Percentiles rank a stretch among this genome's conserved stretches.
Evolutionary conservation across 2,113 vertebrate species (phyloP).

Genomic region (Anas platyrhynchos): DNA sequence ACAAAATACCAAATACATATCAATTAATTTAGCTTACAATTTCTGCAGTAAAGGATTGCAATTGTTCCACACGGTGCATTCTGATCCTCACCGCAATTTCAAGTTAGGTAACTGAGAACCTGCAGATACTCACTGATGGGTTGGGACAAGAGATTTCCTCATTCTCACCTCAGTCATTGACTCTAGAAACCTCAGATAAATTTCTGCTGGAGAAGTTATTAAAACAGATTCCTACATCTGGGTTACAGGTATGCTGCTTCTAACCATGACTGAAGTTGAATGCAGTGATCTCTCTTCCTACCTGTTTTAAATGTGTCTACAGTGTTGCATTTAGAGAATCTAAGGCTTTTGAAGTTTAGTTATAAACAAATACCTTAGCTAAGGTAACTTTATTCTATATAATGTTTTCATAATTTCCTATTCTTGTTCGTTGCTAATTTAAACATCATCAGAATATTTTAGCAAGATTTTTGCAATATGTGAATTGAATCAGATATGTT

Average conservation of each 20-base stretch:
- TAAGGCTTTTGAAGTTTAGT: background rate
- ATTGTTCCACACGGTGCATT: rapidly evolving
- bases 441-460: background rate
- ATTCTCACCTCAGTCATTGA: background rate
- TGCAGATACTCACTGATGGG: background rate
- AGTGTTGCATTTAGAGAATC: background rate
- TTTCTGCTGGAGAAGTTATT: background rate
- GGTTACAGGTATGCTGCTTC: background rate
- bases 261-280: background rate
- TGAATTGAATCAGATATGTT: background rate
- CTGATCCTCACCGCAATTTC: background rate
- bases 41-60: background rate
- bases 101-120: background rate
- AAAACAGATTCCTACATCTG: background rate
- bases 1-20: background rate
- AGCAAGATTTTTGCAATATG: background rate
- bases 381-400: background rate
- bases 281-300: background rate
- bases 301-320: background rate
- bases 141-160: background rate
- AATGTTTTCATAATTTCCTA: background rate
- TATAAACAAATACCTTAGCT: background rate
- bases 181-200: background rate
- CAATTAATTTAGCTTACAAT: background rate
- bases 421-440: background rate